These are phyloP conservation scores for Drepana arcuata DNA, from an alignment of 1,140 invertebrate species.

Conservation along the genomic window DNA sequence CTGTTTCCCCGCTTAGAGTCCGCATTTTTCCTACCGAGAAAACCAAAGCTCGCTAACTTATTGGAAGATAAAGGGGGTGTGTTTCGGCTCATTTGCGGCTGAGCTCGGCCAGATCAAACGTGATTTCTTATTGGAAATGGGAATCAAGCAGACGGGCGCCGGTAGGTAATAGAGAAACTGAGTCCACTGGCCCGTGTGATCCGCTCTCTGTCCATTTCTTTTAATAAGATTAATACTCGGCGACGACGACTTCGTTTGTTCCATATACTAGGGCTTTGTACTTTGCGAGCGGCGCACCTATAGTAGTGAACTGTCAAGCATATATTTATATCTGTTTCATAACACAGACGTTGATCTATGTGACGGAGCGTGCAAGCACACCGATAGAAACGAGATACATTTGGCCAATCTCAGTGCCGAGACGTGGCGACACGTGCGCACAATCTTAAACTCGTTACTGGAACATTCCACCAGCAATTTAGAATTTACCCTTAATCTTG, in stretches of 20 bases:
- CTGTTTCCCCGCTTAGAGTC: conserved; percentile 23
- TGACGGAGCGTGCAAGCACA: conserved; percentile 21
- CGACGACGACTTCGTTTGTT: conserved; percentile 10
- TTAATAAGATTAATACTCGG: conserved; percentile 18
- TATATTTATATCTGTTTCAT: conserved; percentile 59
- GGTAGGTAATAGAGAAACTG: conserved; percentile 28
- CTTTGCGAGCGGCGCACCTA: conserved; percentile 6
- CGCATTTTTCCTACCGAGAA: conserved; percentile 26
- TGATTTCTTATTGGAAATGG: conserved; percentile 50
- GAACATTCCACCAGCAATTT: conserved; percentile 37
- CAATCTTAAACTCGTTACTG: conserved; percentile 57
- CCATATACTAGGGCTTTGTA: background rate
- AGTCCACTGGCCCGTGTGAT: conserved; percentile 14
- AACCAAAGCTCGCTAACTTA: conserved; percentile 47
- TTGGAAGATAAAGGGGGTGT: conserved; percentile 60
- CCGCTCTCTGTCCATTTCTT: conserved; percentile 18
- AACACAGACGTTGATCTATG: conserved; percentile 58
- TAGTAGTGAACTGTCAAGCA: conserved; percentile 35
- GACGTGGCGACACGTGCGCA: conserved; percentile 39
- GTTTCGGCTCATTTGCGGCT: conserved; percentile 60
- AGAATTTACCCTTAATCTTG: conserved; percentile 38
- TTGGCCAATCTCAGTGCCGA: conserved; percentile 43
- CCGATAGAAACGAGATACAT: conserved; percentile 35
- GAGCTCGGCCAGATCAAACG: conserved; percentile 40
- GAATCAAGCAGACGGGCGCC: conserved; percentile 25